phyloP scores from a whole-genome alignment of 2,113 vertebrate genomes.

The Phoenicopterus ruber region DNA sequence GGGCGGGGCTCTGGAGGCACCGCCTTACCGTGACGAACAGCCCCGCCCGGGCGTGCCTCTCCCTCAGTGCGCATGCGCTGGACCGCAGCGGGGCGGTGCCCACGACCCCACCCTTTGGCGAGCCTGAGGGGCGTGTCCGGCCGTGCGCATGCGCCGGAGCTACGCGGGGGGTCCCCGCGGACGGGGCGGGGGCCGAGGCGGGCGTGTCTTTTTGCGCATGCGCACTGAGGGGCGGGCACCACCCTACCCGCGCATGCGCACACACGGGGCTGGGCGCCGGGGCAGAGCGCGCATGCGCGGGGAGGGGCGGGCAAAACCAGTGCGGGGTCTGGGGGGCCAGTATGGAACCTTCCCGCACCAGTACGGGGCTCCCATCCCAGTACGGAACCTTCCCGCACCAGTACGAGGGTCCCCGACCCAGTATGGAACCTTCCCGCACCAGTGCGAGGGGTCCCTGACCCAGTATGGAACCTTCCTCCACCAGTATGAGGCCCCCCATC shows the following conservation, averaged over 20 bases:
- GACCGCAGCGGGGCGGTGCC: accelerated
- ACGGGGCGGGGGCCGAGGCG: background rate
- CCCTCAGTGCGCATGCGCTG: background rate
- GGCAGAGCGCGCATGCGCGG: background rate
- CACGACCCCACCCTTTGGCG: background rate
- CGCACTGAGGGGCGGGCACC: accelerated
- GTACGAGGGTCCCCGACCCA: background rate
- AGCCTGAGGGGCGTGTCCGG: background rate
- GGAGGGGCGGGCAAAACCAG: too few relatives aligned
- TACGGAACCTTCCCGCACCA: background rate
- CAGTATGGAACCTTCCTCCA: accelerated
- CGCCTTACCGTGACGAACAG: accelerated
- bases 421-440: background rate
- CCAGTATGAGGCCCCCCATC: accelerated
- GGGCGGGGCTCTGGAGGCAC: background rate
- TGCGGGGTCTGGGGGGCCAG: background rate
- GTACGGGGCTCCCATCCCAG: background rate
- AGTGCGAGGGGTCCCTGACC: accelerated
- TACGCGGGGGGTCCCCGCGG: accelerated
- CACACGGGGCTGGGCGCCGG: accelerated
- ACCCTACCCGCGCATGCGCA: background rate
- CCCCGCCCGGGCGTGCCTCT: background rate
- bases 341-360: too few relatives aligned
- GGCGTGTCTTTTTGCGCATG: accelerated
- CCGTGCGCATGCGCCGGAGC: accelerated